phyloP scores from a whole-genome alignment of 2,888 invertebrate species.

The Dasysyrphus albostriatus region DNA sequence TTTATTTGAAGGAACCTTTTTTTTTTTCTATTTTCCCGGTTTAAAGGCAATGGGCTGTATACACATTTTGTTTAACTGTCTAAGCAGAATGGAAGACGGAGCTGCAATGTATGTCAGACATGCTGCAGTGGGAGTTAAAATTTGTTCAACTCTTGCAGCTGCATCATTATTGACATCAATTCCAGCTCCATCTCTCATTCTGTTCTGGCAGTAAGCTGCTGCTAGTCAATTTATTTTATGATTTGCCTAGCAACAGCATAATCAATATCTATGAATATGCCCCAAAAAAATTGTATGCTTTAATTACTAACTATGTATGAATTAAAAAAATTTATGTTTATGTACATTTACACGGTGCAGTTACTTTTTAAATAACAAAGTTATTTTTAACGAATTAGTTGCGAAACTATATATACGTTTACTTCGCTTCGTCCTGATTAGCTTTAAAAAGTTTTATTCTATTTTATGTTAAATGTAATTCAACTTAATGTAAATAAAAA shows the following conservation, averaged over 20 bases:
- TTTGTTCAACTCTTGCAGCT: too few relatives aligned
- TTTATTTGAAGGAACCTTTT: background rate
- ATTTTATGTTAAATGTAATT: constrained; percentile 31
- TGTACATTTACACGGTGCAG: constrained; percentile 48
- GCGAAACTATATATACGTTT: constrained; percentile 37
- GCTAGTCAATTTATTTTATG: too few relatives aligned
- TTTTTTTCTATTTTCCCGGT: background rate
- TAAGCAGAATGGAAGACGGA: too few relatives aligned
- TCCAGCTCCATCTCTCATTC: too few relatives aligned
- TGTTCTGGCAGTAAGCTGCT: too few relatives aligned
- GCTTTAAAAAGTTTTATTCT: constrained; percentile 42
- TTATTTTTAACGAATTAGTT: constrained; percentile 59
- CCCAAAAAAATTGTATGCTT: background rate
- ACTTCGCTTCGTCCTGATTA: constrained; percentile 60
- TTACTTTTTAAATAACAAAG: constrained; percentile 53
- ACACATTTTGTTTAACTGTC: too few relatives aligned
- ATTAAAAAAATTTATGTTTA: constrained; percentile 7
- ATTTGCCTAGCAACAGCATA: too few relatives aligned
- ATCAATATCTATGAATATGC: too few relatives aligned
- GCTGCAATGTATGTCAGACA: too few relatives aligned
- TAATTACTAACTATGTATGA: background rate
- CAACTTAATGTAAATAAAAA: constrained; percentile 35
- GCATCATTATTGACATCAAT: too few relatives aligned
- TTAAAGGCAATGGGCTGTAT: too few relatives aligned
- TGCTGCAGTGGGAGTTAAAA: too few relatives aligned